Conservation (phyloP, 2,113 vertebrate species). For the Martes martes region DNA sequence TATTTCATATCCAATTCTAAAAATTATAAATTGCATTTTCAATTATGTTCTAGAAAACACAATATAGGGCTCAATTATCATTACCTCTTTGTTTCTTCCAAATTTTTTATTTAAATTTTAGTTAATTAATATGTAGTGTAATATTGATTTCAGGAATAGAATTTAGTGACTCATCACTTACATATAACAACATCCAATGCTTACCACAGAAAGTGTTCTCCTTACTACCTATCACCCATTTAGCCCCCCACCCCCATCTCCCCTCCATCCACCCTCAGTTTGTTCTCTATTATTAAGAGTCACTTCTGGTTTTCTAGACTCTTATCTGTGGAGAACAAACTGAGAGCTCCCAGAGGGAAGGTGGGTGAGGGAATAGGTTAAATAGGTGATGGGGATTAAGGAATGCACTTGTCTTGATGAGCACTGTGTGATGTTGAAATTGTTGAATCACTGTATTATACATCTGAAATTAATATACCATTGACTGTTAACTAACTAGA, state of each 20-base stretch:
- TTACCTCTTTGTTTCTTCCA: not conserved
- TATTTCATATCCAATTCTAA: not conserved
- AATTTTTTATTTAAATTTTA: not conserved
- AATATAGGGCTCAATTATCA: not conserved
- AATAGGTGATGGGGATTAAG: not conserved
- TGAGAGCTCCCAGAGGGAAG: not conserved
- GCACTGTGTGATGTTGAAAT: not conserved
- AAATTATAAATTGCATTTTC: slow-evolving; percentile 6
- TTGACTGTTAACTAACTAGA: not conserved
- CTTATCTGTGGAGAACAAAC: not conserved
- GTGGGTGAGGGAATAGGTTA: not conserved
- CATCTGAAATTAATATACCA: not conserved
- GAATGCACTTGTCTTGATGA: not conserved
- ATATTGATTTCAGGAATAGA: not conserved
- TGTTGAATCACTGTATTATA: not conserved
- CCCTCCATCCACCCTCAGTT: not conserved
- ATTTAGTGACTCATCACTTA: not conserved
- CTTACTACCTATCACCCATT: not conserved
- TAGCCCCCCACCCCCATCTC: not conserved
- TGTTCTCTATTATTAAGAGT: not conserved
- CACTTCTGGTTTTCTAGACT: not conserved
- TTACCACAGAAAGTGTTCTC: not conserved
- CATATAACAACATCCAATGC: not conserved
- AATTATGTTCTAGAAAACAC: not conserved
- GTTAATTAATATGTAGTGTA: not conserved